Percentiles rank a stretch among this genome's conserved stretches.
Evolutionary conservation across 2,888 invertebrate genomes (phyloP).

Genomic region (Ichneumon xanthorius): DNA sequence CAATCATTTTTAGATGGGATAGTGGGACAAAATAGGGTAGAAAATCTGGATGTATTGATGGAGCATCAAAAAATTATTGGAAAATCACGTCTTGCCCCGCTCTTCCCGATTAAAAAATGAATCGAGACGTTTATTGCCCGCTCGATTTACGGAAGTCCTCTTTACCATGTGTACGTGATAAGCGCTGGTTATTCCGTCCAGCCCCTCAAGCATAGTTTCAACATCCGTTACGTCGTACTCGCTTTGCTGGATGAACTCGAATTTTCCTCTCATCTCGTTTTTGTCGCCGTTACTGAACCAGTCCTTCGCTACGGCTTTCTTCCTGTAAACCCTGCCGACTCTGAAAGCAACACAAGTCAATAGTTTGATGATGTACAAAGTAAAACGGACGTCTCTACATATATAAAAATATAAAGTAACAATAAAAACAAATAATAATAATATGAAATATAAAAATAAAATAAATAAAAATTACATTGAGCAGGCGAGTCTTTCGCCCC

Average conservation of each 20-base stretch:
- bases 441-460: background rate
- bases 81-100: too few relatives aligned
- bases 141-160: background rate
- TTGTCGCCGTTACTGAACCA: constrained; percentile 94
- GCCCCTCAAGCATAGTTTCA: constrained; percentile 91
- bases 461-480: constrained; percentile 88
- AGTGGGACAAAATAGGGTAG: too few relatives aligned
- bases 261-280: constrained; percentile 89
- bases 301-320: constrained; percentile 94
- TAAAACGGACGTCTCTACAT: background rate
- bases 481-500: constrained; percentile 96
- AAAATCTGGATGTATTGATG: too few relatives aligned
- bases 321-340: constrained; percentile 90
- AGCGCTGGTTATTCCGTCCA: constrained; percentile 88
- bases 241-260: constrained; percentile 94
- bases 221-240: constrained; percentile 94
- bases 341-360: constrained; percentile 85
- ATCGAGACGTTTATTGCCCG: background rate
- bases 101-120: background rate
- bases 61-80: too few relatives aligned
- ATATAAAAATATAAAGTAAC: background rate
- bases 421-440: too few relatives aligned
- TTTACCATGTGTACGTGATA: constrained; percentile 94
- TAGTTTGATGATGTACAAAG: constrained; percentile 10
- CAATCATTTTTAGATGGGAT: too few relatives aligned